A percentile compares a stretch with the other conserved stretches of the same genome.
phyloP scores from a whole-genome alignment of 2,113 vertebrate genomes.

The Geococcyx californianus region DNA sequence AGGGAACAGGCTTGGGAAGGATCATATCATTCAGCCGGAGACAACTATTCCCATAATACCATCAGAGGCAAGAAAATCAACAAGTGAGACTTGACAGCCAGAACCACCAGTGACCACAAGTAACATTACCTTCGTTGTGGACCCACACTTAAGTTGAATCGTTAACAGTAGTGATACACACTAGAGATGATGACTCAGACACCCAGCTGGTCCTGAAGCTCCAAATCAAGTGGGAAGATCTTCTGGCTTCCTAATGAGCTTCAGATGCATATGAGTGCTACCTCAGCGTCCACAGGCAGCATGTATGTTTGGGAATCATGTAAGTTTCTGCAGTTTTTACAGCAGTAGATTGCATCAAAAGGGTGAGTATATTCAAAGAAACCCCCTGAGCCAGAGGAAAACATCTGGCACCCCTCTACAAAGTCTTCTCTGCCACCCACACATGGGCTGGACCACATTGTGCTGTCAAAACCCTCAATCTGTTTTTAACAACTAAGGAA shows the following conservation, averaged over 20 bases:
- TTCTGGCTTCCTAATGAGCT: not conserved
- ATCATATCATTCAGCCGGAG: not conserved
- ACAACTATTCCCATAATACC: not conserved
- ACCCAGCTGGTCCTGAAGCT: not conserved
- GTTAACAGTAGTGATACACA: fast-evolving
- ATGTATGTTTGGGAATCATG: not conserved
- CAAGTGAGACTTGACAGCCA: not conserved
- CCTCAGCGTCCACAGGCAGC: not conserved
- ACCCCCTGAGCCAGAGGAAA: not conserved
- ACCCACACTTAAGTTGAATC: not conserved
- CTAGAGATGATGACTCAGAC: not conserved
- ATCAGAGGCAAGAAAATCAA: not conserved
- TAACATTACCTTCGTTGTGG: conserved; percentile 4
- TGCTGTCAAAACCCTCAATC: conserved; percentile 17
- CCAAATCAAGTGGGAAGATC: not conserved
- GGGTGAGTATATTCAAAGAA: not conserved
- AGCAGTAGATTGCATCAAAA: not conserved
- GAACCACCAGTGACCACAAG: not conserved
- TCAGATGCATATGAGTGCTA: not conserved
- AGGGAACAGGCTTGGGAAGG: not conserved
- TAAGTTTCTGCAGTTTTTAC: not conserved
- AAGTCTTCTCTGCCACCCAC: conserved; percentile 28
- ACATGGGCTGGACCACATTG: conserved; percentile 1
- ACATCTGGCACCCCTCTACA: not conserved
- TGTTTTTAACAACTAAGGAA: conserved; percentile 26